Evolutionary conservation across 2,888 invertebrate genomes (phyloP).

Genomic region (Sinopyrophorus schimmeli): DNA sequence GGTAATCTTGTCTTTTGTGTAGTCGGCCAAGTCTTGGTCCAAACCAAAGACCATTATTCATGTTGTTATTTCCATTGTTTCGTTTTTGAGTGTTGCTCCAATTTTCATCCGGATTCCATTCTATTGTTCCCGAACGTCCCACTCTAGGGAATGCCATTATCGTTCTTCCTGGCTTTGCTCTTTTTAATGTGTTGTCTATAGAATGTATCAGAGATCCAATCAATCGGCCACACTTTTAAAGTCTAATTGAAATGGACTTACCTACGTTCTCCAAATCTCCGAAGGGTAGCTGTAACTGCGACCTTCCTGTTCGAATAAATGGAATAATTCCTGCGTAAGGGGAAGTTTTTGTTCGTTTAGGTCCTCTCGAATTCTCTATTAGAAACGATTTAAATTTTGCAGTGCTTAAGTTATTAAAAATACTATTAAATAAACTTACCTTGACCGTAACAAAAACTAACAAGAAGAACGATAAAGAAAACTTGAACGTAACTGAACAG

Average conservation of each 20-base stretch:
- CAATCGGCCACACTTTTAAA: neutral
- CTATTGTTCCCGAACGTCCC: conserved; percentile 48
- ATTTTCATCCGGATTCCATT: conserved; percentile 31
- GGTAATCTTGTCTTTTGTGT: conserved; percentile 36
- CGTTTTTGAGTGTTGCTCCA: conserved; percentile 12
- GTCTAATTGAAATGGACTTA: conserved; percentile 3
- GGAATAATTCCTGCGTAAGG: conserved; percentile 21
- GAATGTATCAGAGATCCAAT: neutral
- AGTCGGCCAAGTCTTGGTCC: conserved; percentile 63
- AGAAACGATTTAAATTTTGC: conserved; percentile 1
- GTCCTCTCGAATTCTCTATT: conserved; percentile 19
- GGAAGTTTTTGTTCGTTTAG: conserved; percentile 21
- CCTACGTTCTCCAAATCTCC: conserved; percentile 12
- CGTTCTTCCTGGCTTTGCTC: conserved; percentile 16
- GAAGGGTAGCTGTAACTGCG: conserved; percentile 7
- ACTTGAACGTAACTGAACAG: conserved; percentile 9
- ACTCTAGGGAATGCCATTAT: conserved; percentile 57
- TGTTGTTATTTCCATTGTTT: conserved; percentile 44
- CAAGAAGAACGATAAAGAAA: conserved; percentile 13
- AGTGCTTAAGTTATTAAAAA: no score
- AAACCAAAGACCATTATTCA: conserved; percentile 66
- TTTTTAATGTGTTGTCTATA: conserved; percentile 12
- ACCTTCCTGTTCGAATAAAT: conserved; percentile 27
- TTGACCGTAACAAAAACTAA: conserved; percentile 12
- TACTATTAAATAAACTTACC: conserved; percentile 17